phyloP scores from a whole-genome alignment of 1,140 invertebrate genomes.

The Dryas iulia region DNA sequence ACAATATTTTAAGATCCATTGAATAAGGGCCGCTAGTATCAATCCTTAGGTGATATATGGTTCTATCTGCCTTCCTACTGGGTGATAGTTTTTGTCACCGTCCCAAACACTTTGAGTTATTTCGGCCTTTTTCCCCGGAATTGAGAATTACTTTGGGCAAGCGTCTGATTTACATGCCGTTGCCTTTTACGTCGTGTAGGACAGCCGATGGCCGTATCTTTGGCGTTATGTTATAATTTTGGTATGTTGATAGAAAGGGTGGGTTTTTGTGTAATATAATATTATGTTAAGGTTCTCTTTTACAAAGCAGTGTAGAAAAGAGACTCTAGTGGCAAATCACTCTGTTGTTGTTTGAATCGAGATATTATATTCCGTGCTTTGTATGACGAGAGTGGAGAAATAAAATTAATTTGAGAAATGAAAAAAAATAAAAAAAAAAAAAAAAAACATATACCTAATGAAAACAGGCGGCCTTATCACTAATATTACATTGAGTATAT shows the following conservation, averaged over 20 bases:
- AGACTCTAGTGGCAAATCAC: no score
- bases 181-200: slow-evolving; percentile 15
- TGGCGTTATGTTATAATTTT: neutral
- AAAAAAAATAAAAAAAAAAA: no score
- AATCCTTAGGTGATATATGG: neutral
- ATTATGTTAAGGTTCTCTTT: no score
- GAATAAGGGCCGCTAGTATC: neutral
- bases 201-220: neutral
- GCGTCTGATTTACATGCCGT: slow-evolving; percentile 10
- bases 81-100: slow-evolving; percentile 3
- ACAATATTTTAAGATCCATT: slow-evolving; percentile 1
- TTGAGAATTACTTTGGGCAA: slow-evolving; percentile 3
- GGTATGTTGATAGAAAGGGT: neutral
- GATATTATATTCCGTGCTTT: no score
- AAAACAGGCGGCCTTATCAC: no score
- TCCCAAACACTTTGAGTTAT: neutral
- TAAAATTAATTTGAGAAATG: no score
- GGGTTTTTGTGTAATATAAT: neutral
- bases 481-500: no score
- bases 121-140: neutral
- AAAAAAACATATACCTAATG: no score
- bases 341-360: no score
- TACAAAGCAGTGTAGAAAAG: no score
- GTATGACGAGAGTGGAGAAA: no score
- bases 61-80: neutral